These are phyloP conservation scores for Macquaria ambigua DNA, from an alignment of 2,113 vertebrate genomes.

Conservation along the genomic window DNA sequence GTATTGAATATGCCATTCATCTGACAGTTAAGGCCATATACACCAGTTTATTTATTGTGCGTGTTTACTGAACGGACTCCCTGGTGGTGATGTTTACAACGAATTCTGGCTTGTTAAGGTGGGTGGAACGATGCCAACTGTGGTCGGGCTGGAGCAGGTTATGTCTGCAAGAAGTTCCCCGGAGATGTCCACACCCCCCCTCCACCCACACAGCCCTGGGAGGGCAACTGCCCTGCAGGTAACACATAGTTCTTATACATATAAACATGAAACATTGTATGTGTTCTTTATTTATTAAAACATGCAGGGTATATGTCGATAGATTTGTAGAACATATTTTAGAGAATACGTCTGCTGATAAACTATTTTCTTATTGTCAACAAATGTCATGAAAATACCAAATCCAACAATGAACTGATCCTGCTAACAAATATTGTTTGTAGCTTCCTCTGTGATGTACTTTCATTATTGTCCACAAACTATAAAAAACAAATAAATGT, in stretches of 20 bases:
- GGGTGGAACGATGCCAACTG: constrained; percentile 87
- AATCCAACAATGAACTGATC: too few species aligned
- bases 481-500: too few species aligned
- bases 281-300: neutral
- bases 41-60: neutral
- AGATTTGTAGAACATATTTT: neutral
- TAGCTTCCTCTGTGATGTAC: neutral
- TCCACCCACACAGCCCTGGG: constrained; percentile 85
- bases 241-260: neutral
- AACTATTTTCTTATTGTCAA: too few species aligned
- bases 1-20: constrained; percentile 44
- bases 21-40: neutral
- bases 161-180: constrained; percentile 85
- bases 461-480: too few species aligned
- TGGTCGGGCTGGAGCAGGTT: constrained; percentile 78
- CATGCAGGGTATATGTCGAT: neutral
- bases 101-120: constrained; percentile 59
- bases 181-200: constrained; percentile 78
- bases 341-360: too few species aligned
- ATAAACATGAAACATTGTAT: neutral
- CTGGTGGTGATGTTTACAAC: neutral
- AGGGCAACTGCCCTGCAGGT: constrained; percentile 85
- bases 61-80: neutral
- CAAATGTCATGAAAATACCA: too few species aligned
- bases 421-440: too few species aligned